Evolutionary conservation across 2,113 vertebrate species (phyloP).

Genomic region (Embiotoca jacksoni): DNA sequence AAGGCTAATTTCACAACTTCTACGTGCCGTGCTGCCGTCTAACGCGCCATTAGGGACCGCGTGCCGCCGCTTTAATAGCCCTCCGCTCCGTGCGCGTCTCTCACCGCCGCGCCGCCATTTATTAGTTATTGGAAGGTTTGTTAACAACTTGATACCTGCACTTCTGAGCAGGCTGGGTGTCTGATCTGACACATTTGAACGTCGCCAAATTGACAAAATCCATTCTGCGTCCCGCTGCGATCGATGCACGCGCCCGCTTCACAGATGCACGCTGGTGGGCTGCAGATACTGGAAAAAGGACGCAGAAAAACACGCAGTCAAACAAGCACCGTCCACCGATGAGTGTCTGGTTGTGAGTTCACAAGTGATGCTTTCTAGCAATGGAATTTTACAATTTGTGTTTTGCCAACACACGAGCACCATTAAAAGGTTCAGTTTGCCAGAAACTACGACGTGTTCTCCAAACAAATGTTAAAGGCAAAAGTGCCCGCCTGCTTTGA

Average conservation of each 20-base stretch:
- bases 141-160: conserved; percentile 2
- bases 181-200: not conserved
- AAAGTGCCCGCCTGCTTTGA: not conserved
- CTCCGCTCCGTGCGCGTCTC: conserved; percentile 24
- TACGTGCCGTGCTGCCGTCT: conserved; percentile 24
- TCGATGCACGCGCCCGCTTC: conserved; percentile 7
- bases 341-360: not conserved
- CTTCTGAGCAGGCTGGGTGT: conserved; percentile 4
- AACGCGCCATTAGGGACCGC: conserved; percentile 22
- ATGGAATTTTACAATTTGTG: too few relatives aligned
- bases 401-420: not conserved
- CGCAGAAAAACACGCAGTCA: not conserved
- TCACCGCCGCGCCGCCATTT: not conserved
- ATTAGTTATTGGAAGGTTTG: conserved; percentile 41
- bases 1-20: conserved; percentile 39
- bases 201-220: not conserved
- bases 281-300: conserved; percentile 11
- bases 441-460: too few relatives aligned
- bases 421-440: too few relatives aligned
- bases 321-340: not conserved
- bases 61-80: conserved; percentile 29
- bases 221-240: not conserved
- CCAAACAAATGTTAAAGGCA: too few relatives aligned
- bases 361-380: conserved; percentile 1
- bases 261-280: not conserved